These are phyloP conservation scores for Hydrotaea diabolus DNA, from an alignment of 2,888 invertebrate genomes.

Conservation along the genomic window DNA sequence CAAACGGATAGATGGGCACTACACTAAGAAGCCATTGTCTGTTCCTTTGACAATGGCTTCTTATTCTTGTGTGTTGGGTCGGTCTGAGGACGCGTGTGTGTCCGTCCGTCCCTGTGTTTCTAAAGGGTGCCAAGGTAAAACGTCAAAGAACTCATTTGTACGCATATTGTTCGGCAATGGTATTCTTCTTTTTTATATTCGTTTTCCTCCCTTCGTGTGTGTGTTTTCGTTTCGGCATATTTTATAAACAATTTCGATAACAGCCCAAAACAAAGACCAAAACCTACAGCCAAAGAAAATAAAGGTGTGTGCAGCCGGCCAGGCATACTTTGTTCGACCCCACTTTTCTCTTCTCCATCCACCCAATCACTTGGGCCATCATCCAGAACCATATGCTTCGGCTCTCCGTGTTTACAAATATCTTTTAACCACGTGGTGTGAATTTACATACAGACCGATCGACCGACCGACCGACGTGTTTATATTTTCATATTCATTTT, in stretches of 20 bases:
- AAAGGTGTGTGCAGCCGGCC: neutral
- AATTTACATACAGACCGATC: neutral
- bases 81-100: neutral
- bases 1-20: neutral
- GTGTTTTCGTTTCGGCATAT: neutral
- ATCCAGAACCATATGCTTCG: neutral
- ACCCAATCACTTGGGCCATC: neutral
- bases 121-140: conserved; percentile 34
- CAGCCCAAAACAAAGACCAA: neutral
- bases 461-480: neutral
- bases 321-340: neutral
- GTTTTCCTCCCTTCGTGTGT: neutral
- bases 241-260: neutral
- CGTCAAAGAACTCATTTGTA: conserved; percentile 29
- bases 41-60: neutral
- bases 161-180: neutral
- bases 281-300: neutral
- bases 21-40: no score
- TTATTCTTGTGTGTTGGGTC: neutral
- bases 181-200: neutral
- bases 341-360: no score
- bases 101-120: neutral
- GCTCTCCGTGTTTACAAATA: neutral
- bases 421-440: conserved; percentile 18
- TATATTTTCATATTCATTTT: conserved; percentile 21